Evolutionary conservation across 2,888 invertebrate species (phyloP).

Genomic region (Dynastes maya): DNA sequence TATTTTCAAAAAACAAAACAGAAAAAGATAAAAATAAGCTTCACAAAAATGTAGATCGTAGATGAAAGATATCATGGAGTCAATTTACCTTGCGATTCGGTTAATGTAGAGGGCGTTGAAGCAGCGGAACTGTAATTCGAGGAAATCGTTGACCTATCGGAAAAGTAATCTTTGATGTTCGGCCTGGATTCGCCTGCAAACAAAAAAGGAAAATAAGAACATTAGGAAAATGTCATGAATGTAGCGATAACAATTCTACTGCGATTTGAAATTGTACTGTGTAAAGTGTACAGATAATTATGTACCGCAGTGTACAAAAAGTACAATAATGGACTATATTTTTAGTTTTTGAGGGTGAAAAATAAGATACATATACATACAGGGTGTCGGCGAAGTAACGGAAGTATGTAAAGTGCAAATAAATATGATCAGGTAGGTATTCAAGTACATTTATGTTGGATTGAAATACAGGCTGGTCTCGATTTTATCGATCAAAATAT

Average conservation of each 20-base stretch:
- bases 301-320: neutral
- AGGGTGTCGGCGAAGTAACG: neutral
- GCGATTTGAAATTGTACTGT: no score
- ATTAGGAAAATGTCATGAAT: neutral
- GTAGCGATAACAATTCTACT: neutral
- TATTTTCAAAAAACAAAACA: conserved; percentile 15
- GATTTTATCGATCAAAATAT: no score
- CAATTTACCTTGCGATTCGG: conserved; percentile 58
- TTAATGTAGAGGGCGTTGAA: conserved; percentile 54
- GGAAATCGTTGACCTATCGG: conserved; percentile 57
- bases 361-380: neutral
- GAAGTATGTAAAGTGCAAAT: no score
- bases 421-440: no score
- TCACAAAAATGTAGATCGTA: neutral
- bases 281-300: neutral
- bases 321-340: conserved; percentile 4
- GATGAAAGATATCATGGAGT: neutral
- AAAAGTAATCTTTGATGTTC: conserved; percentile 49
- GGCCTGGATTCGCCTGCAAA: conserved; percentile 52
- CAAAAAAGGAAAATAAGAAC: neutral
- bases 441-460: no score
- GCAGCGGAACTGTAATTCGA: conserved; percentile 56
- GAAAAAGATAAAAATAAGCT: conserved; percentile 9
- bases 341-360: neutral
- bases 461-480: no score